These are phyloP conservation scores for Rhagologus leucostigma DNA, from an alignment of 2,113 vertebrate species.

Conservation along the genomic window DNA sequence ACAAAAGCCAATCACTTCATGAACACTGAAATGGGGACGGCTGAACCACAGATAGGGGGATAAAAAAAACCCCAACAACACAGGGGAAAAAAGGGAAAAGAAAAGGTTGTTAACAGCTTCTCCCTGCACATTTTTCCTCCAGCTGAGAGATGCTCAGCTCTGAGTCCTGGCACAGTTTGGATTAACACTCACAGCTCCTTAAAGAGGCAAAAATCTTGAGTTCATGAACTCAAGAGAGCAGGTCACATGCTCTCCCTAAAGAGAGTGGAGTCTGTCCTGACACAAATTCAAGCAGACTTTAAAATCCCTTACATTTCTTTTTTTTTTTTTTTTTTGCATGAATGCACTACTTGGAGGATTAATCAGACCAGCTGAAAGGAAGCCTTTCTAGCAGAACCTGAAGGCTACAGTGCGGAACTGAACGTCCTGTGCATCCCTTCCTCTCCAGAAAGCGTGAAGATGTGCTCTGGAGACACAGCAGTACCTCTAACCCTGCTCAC, in stretches of 20 bases:
- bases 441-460: not conserved
- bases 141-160: not conserved
- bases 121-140: not conserved
- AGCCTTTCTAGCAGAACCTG: not conserved
- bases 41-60: not conserved
- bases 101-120: not conserved
- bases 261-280: not conserved
- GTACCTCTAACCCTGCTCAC: not conserved
- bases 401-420: not conserved
- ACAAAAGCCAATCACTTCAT: not conserved
- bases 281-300: not conserved
- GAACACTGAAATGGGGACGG: not conserved
- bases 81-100: not conserved
- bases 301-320: not conserved
- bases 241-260: not conserved
- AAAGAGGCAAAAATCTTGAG: conserved; percentile 2
- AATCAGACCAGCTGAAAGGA: not conserved
- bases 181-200: not conserved
- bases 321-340: not conserved
- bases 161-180: not conserved
- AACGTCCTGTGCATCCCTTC: not conserved
- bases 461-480: not conserved
- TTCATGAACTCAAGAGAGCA: not conserved
- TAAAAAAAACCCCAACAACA: not conserved
- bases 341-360: not conserved